Conservation (phyloP, 2,113 vertebrate genomes). For the Colius striatus region DNA sequence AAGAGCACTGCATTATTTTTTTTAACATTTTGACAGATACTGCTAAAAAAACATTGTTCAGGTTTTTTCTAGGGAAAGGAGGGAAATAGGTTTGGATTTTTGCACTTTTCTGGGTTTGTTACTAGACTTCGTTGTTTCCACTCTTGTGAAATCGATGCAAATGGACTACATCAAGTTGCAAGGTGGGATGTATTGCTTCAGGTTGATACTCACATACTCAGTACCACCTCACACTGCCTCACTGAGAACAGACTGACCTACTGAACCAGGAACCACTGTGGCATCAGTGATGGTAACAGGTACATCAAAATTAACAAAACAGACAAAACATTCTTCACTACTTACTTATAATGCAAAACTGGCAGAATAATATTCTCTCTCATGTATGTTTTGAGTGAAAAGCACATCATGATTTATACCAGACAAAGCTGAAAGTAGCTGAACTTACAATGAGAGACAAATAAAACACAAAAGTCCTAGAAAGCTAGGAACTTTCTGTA, state of each 20-base stretch:
- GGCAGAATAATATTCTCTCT: background rate
- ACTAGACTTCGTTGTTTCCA: background rate
- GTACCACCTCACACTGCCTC: background rate
- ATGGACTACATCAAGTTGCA: background rate
- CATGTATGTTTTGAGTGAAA: background rate
- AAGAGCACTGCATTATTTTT: background rate
- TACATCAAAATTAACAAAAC: background rate
- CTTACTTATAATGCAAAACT: background rate
- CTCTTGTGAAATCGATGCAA: background rate
- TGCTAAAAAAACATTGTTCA: background rate
- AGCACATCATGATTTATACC: background rate
- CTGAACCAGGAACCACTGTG: background rate
- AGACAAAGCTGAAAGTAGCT: background rate
- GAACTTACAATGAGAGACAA: background rate
- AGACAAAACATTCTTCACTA: background rate
- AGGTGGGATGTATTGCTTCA: background rate
- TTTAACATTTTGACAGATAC: background rate
- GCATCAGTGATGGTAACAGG: background rate
- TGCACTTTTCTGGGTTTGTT: background rate
- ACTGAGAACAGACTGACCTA: background rate
- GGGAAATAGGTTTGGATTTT: background rate
- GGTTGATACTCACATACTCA: background rate
- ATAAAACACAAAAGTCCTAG: background rate
- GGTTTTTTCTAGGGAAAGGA: background rate
- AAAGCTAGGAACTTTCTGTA: background rate